Evolutionary conservation across 2,113 vertebrate species (phyloP), one percentile per base, ranked within the genome.

Genomic region (Malurus elegans): DNA sequence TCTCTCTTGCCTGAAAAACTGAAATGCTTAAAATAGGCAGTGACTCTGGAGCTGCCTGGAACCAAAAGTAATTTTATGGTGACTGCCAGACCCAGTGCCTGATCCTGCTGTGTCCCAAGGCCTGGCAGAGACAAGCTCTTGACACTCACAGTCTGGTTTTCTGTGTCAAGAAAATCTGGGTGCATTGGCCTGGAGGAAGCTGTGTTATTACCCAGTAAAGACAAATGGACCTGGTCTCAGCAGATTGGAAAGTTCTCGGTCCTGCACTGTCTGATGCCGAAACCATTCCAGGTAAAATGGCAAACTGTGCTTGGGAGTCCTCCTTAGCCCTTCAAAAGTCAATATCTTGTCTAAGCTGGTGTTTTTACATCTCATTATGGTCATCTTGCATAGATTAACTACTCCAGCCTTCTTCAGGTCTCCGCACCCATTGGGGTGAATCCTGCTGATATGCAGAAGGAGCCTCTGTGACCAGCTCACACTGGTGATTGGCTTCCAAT

Each of bases 11-110:
- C 45, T 61, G 62, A 79, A 32, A 82, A 93, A 60, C 19, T 11
- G 60, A 87, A 95, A 67, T 53, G 56, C 80, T 81, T 89, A 89
- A 96, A 96, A 91, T 74, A 95, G 23, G 21, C 36, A 32, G 32
- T 67, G 38, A 24, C 34, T 95, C 58, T 74, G 57, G 51, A 84
- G n/a, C 54, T 83, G 19, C 47, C 47, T 56, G 38, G 34, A n/a
- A 36, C 17, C 34, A 74, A 60, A 87, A 67, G 65, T 36, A 78
- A 51, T 62, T 91, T 71, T 60, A 36, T 29, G 57, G 23, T 91
- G 47, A 25, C 32, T 70, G 42, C 56, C 73, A 84, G 76, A 56
- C 10, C 11, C 47, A 54, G 16, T 58, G 44, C 36, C 47, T 86
- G 51, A 62, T 84, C 34, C 24, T 54, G 23, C 61, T 86, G 60